Conservation (phyloP, 2,888 invertebrate genomes). For the Scaptomyza cyrtandrae region DNA sequence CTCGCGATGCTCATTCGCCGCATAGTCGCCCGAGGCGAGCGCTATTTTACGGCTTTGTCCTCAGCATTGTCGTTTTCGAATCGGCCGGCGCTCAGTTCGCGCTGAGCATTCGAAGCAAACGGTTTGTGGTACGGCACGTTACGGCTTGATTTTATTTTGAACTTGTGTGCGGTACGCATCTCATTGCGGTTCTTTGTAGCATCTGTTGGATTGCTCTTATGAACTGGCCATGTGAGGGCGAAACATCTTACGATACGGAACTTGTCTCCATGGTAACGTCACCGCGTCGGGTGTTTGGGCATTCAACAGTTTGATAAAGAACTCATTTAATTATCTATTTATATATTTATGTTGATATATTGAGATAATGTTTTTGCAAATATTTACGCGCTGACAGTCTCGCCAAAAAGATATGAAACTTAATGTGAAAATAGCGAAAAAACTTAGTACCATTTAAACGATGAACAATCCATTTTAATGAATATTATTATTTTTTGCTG, state of each 20-base stretch:
- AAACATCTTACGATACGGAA: conserved; percentile 40
- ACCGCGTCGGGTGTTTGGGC: conserved; percentile 12
- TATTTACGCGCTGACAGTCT: neutral
- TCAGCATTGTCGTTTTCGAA: conserved; percentile 6
- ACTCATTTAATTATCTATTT: conserved; percentile 37
- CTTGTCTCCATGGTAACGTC: conserved; percentile 29
- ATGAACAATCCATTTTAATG: conserved; percentile 8
- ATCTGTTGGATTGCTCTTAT: conserved; percentile 29
- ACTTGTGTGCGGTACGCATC: conserved; percentile 30
- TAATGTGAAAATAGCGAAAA: neutral
- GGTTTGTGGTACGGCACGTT: conserved; percentile 41
- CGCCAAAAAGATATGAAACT: neutral
- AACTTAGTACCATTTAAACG: conserved; percentile 1
- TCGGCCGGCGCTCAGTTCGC: conserved; percentile 51
- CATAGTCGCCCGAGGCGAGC: conserved; percentile 15
- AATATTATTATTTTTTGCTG: neutral
- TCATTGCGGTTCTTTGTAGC: conserved; percentile 16
- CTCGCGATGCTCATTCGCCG: conserved; percentile 35
- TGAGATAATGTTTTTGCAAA: conserved; percentile 26
- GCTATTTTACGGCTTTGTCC: conserved; percentile 8
- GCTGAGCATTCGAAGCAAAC: conserved; percentile 56
- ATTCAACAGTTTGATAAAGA: conserved; percentile 49
- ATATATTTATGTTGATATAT: conserved; percentile 10
- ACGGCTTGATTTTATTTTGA: conserved; percentile 12
- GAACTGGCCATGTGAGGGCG: conserved; percentile 58